Evolutionary conservation across 2,888 invertebrate genomes (phyloP).

Genomic region (Eupeodes luniger): DNA sequence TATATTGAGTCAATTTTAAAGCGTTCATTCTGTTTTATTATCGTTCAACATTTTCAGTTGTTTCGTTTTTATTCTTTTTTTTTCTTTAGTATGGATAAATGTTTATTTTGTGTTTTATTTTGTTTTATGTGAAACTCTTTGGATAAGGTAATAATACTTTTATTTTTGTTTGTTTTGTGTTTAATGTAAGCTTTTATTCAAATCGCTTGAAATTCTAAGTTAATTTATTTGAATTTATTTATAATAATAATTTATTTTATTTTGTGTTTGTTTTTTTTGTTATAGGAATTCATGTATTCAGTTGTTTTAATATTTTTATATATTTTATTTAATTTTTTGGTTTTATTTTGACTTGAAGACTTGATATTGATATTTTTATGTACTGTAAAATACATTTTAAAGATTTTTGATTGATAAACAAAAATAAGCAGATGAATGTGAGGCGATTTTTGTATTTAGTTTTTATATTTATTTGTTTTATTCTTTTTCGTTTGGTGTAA

Average conservation of each 20-base stretch:
- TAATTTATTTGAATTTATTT: conserved; percentile 49
- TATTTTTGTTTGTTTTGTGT: conserved; percentile 36
- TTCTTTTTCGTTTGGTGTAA: conserved; percentile 10
- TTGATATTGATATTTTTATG: conserved; percentile 50
- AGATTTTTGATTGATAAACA: conserved; percentile 21
- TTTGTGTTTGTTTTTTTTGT: conserved; percentile 17
- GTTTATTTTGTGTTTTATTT: conserved; percentile 56
- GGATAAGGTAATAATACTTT: conserved; percentile 73
- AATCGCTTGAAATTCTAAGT: conserved; percentile 52
- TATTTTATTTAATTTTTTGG: background rate
- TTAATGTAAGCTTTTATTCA: conserved; percentile 60
- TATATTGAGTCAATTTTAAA: conserved; percentile 65
- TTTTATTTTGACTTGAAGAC: conserved; percentile 37
- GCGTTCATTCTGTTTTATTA: conserved; percentile 71
- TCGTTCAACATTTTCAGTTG: conserved; percentile 60
- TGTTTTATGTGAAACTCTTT: conserved; percentile 76
- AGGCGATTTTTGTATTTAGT: conserved; percentile 24
- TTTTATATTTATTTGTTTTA: conserved; percentile 3
- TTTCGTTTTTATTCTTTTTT: background rate
- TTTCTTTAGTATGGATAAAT: conserved; percentile 51
- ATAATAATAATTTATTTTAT: conserved; percentile 43
- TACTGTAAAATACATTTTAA: conserved; percentile 31
- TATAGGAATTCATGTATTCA: conserved; percentile 57
- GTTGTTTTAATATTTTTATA: background rate
- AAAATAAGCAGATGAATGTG: conserved; percentile 71